phyloP scores from a whole-genome alignment of 2,113 vertebrate genomes.

The Mustelus asterias region DNA sequence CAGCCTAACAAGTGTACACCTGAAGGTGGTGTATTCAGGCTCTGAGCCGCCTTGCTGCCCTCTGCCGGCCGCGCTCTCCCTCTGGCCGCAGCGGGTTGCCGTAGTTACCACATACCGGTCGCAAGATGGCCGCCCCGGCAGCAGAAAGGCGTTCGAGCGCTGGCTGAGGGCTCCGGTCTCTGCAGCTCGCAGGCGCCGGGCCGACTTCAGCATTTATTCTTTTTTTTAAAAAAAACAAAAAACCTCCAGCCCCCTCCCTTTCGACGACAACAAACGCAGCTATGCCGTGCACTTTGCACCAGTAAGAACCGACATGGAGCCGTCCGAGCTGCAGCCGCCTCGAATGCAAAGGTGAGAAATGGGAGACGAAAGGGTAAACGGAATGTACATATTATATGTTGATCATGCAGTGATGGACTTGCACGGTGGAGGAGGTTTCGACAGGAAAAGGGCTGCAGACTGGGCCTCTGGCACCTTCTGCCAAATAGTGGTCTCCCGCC shows the following conservation, averaged over 20 bases:
- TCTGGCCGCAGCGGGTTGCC: not conserved
- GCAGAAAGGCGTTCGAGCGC: not conserved
- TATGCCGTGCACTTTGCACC: not conserved
- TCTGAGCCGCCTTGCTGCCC: not conserved
- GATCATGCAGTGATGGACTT: not conserved
- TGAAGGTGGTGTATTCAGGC: not conserved
- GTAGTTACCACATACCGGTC: slow-evolving; percentile 34
- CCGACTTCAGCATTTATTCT: not conserved
- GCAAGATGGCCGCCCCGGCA: slow-evolving; percentile 30
- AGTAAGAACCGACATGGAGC: slow-evolving; percentile 7
- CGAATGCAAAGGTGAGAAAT: not conserved
- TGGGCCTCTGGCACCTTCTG: not conserved
- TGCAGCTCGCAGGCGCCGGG: not conserved
- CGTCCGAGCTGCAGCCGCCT: slow-evolving; percentile 21
- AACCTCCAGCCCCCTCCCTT: not conserved
- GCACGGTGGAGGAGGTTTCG: not conserved
- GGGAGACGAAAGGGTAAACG: not conserved
- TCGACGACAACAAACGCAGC: not conserved
- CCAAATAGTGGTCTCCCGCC: not conserved
- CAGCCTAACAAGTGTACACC: not conserved
- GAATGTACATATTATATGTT: not conserved
- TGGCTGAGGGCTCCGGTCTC: not conserved
- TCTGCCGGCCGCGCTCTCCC: not conserved
- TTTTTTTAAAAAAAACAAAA: not conserved
- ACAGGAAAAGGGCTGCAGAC: not conserved